phyloP scores from a whole-genome alignment of 2,113 vertebrate genomes.

The Neodontobutis hainanensis region DNA sequence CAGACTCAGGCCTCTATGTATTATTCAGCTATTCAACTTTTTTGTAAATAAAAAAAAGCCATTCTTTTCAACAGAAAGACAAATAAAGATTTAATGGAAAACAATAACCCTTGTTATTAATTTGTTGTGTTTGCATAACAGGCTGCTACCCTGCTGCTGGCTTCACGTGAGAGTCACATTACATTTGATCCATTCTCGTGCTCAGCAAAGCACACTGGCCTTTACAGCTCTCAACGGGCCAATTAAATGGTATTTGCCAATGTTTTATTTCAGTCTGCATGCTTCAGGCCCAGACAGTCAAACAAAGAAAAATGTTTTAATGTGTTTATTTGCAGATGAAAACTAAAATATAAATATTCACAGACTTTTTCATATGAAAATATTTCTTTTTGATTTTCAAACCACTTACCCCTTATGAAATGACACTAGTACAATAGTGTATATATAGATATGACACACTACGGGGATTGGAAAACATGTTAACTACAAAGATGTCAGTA shows the following conservation, averaged over 20 bases:
- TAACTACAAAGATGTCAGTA: neutral
- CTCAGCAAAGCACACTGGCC: slow-evolving; percentile 10
- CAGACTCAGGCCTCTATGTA: slow-evolving; percentile 62
- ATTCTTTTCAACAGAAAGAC: slow-evolving; percentile 71
- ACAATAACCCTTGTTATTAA: neutral
- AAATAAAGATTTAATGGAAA: slow-evolving; percentile 73
- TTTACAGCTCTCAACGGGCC: neutral
- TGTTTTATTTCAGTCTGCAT: neutral
- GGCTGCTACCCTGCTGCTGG: neutral
- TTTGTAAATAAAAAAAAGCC: slow-evolving; percentile 74
- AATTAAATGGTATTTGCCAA: slow-evolving; percentile 6
- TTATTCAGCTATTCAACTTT: slow-evolving; percentile 64
- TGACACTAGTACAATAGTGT: slow-evolving; percentile 20
- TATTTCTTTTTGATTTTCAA: slow-evolving; percentile 61
- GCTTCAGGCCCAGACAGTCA: slow-evolving; percentile 6
- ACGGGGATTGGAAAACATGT: too few relatives aligned
- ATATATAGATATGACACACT: slow-evolving; percentile 3
- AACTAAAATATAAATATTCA: slow-evolving; percentile 78
- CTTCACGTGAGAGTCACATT: slow-evolving; percentile 37
- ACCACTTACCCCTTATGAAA: slow-evolving; percentile 47
- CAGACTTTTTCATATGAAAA: slow-evolving; percentile 72
- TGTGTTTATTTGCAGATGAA: slow-evolving; percentile 62
- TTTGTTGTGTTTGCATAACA: neutral
- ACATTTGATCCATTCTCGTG: slow-evolving; percentile 35
- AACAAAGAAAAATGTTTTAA: slow-evolving; percentile 23